These are phyloP conservation scores for Danio jaintianensis DNA, from an alignment of 2,797 vertebrate genomes.

Conservation along the genomic window DNA sequence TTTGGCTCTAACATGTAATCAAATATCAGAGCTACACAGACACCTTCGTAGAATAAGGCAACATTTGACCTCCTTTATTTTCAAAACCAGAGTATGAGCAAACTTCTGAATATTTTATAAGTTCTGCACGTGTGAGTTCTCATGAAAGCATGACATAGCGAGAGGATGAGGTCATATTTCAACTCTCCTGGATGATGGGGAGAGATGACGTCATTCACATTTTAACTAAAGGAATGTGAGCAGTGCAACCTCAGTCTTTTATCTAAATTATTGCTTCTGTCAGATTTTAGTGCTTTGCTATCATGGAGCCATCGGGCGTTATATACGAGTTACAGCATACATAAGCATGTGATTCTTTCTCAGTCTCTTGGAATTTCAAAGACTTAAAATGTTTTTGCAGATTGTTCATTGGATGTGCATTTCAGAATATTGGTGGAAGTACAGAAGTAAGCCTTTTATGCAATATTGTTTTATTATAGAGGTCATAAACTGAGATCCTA, in stretches of 20 bases:
- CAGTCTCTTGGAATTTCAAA: background rate
- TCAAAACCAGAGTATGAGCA: background rate
- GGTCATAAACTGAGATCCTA: no score
- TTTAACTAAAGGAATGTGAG: slow-evolving; percentile 41
- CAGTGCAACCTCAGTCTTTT: background rate
- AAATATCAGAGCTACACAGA: slow-evolving; percentile 23
- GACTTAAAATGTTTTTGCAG: background rate
- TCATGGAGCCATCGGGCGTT: background rate
- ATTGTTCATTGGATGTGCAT: background rate
- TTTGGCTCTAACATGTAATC: background rate
- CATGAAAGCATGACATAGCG: slow-evolving; percentile 47
- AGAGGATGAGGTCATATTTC: slow-evolving; percentile 69
- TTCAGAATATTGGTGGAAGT: background rate
- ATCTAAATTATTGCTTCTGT: background rate
- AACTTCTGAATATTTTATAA: slow-evolving; percentile 68
- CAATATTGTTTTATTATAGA: background rate
- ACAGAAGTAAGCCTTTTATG: background rate
- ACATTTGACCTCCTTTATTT: slow-evolving; percentile 9
- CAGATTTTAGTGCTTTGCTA: background rate
- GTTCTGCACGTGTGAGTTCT: slow-evolving; percentile 27
- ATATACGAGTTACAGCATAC: background rate
- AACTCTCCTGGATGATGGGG: slow-evolving; percentile 59
- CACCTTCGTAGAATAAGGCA: background rate
- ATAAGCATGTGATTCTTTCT: background rate
- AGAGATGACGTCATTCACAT: slow-evolving; percentile 61